Conservation (phyloP, 2,113 vertebrate genomes). For the Perca flavescens region DNA sequence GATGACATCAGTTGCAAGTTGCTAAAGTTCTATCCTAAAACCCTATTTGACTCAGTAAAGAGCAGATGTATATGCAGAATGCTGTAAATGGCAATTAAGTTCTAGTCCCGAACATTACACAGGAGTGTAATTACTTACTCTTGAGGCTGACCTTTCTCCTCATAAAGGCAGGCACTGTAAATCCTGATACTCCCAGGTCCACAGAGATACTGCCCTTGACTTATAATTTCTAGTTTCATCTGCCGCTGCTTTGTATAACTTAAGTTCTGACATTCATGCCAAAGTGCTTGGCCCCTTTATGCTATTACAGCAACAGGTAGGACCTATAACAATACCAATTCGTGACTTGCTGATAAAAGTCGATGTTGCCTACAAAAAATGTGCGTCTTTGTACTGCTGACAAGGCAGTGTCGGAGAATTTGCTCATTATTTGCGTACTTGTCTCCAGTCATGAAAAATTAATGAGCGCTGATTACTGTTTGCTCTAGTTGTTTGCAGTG, state of each 20-base stretch:
- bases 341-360: constrained; percentile 23
- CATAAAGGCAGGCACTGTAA: neutral
- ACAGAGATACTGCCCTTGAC: neutral
- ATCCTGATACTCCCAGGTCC: neutral
- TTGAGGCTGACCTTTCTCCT: constrained; percentile 4
- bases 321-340: neutral
- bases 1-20: neutral
- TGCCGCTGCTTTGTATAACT: neutral
- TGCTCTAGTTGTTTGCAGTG: constrained; percentile 53
- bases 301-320: neutral
- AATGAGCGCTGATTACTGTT: constrained; percentile 57
- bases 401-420: constrained; percentile 4
- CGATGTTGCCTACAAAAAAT: neutral
- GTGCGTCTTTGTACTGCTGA: constrained; percentile 14
- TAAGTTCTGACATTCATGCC: constrained; percentile 20
- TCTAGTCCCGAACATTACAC: neutral
- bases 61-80: neutral
- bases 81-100: neutral
- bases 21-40: neutral
- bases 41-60: too few relatives aligned
- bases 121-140: neutral
- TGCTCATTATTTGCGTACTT: constrained; percentile 45
- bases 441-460: constrained; percentile 48
- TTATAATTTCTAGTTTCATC: constrained; percentile 10
- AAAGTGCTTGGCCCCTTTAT: neutral